Evolutionary conservation across 2,797 vertebrate genomes (phyloP).

Genomic region (Onychomys torridus): DNA sequence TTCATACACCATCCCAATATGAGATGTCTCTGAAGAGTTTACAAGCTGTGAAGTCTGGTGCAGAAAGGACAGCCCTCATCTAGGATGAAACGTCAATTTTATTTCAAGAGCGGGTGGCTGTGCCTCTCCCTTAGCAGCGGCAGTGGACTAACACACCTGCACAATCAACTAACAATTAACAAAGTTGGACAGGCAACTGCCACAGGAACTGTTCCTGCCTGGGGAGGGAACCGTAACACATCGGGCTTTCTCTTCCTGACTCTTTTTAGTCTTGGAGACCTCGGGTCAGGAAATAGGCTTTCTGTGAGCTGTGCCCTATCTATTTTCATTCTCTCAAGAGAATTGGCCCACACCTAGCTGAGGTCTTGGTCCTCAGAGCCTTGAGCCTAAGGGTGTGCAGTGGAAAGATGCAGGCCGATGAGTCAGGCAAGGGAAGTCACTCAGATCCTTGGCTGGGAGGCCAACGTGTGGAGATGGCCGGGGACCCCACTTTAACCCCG

Average conservation of each 20-base stretch:
- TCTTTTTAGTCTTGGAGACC: not conserved
- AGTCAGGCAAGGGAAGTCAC: not conserved
- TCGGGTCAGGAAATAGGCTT: not conserved
- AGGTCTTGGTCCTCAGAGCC: not conserved
- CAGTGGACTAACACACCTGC: not conserved
- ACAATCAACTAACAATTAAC: not conserved
- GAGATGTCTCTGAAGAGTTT: not conserved
- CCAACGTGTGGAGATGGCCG: not conserved
- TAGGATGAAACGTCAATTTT: not conserved
- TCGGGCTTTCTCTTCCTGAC: not conserved
- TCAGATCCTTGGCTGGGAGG: not conserved
- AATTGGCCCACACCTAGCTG: too few species aligned
- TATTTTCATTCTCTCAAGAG: not conserved
- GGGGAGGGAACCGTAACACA: fast-evolving
- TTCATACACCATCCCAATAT: not conserved
- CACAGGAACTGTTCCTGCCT: not conserved
- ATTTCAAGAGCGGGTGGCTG: not conserved
- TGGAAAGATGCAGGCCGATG: not conserved
- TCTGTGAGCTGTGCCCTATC: not conserved
- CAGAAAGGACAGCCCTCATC: too few species aligned
- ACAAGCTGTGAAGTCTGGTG: not conserved
- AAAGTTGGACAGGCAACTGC: not conserved
- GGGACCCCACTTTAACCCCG: not conserved
- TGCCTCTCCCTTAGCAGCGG: not conserved
- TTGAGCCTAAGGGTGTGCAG: too few species aligned